Base-by-base conservation (phyloP, 2,888 invertebrate species). In the Conus canariensis region DNA sequence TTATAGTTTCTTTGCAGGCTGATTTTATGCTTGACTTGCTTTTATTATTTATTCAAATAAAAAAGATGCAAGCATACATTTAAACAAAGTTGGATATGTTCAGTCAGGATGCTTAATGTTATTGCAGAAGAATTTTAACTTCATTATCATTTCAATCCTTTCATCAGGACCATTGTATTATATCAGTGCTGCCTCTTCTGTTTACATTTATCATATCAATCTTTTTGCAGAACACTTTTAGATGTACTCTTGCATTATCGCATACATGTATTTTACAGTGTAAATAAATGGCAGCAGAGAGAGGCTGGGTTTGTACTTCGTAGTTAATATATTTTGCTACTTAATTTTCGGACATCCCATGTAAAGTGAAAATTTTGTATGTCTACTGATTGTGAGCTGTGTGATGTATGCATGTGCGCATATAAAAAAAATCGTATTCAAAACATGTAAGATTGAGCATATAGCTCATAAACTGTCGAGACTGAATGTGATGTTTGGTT, bases 241-340 rank as follows among this genome's bases (percentile, higher is more conserved):
- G 58, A 58, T 56, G 58, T 83, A 83, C 9, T 56, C 19, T 83
- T 83, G 77, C 9, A 80, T 80, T 74, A 45, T 45, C 45, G 7
- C 64, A 64, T 64, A 30, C 30, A 25, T 83, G 82, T 83, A 80
- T 83, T 83, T 83, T 83, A 83, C 82, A 83, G 58, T 83, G 82
- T 83, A 83, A 83, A 83, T 83, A 83, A 83, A 83, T 22, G 82
- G 82, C 82, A 83, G 82, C 82, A 83, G 56, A 83, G 82, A 58
- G 22, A 83, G 58, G 58, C 16, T 83, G 82, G 58, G 8, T 83
- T 22, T 58, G 82, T 58, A 80, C 14, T 80, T 80, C 14, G 14
- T 80, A 30, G 64, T 74, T n/a, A n/a, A n/a, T 22, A 9, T n/a
- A 83, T 83, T 22, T 56, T 22, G 82, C 58, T 83, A 83, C 82